phyloP scores from a whole-genome alignment of 2,888 invertebrate genomes.

The Drosophila stalkeri region DNA sequence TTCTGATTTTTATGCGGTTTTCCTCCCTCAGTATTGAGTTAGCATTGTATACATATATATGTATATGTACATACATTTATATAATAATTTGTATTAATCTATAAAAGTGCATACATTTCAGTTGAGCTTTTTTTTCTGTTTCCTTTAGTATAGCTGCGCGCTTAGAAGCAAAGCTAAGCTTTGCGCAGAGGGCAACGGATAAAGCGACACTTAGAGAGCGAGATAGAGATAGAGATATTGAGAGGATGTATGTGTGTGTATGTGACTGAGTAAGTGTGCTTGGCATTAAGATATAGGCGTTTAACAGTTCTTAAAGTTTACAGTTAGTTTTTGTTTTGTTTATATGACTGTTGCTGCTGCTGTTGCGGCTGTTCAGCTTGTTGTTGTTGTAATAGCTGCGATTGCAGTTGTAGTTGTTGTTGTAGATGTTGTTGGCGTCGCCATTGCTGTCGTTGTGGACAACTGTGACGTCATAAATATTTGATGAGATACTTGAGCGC shows the following conservation, averaged over 20 bases:
- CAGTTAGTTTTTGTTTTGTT: conserved; percentile 27
- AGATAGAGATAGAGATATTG: background rate
- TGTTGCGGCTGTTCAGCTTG: conserved; percentile 29
- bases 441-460: conserved; percentile 33
- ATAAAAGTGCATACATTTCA: conserved; percentile 39
- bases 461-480: conserved; percentile 83
- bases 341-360: conserved; percentile 20
- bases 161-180: conserved; percentile 40
- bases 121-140: conserved; percentile 13
- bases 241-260: background rate
- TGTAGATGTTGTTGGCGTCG: conserved; percentile 12
- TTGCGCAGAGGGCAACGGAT: background rate
- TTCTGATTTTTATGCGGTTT: background rate
- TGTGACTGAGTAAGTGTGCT: background rate
- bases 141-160: conserved; percentile 42
- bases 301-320: conserved; percentile 17
- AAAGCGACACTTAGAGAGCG: background rate
- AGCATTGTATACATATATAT: background rate
- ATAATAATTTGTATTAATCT: conserved; percentile 20
- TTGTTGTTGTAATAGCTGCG: conserved; percentile 28
- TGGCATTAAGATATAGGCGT: conserved; percentile 52
- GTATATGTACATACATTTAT: conserved; percentile 8
- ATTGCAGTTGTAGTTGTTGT: conserved; percentile 24
- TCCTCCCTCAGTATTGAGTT: background rate
- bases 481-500: conserved; percentile 78